Base-by-base conservation (phyloP, 2,113 vertebrate species). In the Urocitellus parryii region DNA sequence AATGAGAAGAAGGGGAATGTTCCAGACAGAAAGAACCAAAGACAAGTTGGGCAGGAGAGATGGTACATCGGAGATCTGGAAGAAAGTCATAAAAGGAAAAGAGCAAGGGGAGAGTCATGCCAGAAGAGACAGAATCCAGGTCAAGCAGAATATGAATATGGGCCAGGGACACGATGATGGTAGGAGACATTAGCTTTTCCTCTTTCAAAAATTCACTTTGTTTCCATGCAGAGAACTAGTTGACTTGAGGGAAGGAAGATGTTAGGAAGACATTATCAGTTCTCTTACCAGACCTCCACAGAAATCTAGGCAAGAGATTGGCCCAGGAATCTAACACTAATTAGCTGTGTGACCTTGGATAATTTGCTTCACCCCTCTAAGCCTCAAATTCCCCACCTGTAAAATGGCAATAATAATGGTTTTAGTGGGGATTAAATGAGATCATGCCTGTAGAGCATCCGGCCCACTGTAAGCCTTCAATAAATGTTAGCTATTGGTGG, bases 381-480 rank as follows among this genome's bases (percentile, higher is more conserved):
- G 92, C 80, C 90, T 96, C 95, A 96, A 92, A 95, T 97, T 90
- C 92, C 77, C 39, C 77, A 96, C 90, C 97, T 97, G 76, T 95
- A 95, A 91, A 97, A 97, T 85, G 90, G 94, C 84, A 98, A 94
- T 96, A 96, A 97, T 96, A 78, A 95, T 90, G 94, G 95, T 94
- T 96, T 95, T 96, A 90, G 90, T 68, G 78, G 32, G 82, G 86
- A 95, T 96, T 94, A 96, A 91, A 94, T 87, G 87, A 96, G 93
- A 96, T 88, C 88, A 94, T 1, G 42, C 78, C 81, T 80, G 67
- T 56, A 65, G 70, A 82, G 29, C 8, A 0, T 79, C 70, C 1
- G 0, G 78, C 61, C 82, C 61, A 90, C 92, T 45, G 8, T 90
- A 97, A 97, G 90, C 79, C 93, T 91, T 97, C 94, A 91, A 88